phyloP scores from a whole-genome alignment of 2,797 vertebrate genomes.

The Spinibarbus caldwelli region DNA sequence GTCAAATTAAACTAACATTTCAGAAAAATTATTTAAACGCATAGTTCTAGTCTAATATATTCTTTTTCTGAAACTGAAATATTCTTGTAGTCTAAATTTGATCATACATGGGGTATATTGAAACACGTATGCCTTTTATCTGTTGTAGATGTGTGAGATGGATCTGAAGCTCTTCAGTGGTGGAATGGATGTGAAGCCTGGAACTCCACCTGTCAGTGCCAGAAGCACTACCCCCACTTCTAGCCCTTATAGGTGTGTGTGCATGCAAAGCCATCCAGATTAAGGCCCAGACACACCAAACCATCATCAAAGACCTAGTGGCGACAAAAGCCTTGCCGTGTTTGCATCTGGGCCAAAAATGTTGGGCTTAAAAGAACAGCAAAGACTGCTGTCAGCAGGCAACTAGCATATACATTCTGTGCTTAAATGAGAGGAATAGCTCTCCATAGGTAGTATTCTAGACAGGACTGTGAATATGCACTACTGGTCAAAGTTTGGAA shows the following conservation, averaged over 20 bases:
- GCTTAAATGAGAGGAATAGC: not conserved
- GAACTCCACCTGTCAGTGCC: conserved; percentile 89
- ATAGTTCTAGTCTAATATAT: not conserved
- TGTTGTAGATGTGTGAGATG: conserved; percentile 91
- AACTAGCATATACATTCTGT: not conserved
- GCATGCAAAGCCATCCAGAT: not conserved
- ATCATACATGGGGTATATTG: not conserved
- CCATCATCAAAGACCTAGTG: not conserved
- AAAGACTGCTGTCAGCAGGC: not conserved
- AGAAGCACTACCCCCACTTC: conserved; percentile 96
- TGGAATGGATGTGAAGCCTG: conserved; percentile 96
- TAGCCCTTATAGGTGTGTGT: conserved; percentile 89
- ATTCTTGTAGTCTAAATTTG: not conserved
- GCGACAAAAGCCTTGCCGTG: not conserved
- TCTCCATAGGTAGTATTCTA: not conserved
- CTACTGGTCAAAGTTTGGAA: no score
- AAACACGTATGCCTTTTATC: conserved; percentile 1
- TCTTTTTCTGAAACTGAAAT: not conserved
- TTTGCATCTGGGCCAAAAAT: not conserved
- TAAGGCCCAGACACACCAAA: not conserved
- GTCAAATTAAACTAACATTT: not conserved
- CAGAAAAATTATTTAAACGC: not conserved
- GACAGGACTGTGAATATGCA: not conserved
- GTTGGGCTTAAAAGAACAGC: not conserved
- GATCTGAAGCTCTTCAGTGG: conserved; percentile 94